Percentiles rank a stretch among this genome's conserved stretches.
Conservation (phyloP, 2,797 vertebrate species). For the Mergus octosetaceus region DNA sequence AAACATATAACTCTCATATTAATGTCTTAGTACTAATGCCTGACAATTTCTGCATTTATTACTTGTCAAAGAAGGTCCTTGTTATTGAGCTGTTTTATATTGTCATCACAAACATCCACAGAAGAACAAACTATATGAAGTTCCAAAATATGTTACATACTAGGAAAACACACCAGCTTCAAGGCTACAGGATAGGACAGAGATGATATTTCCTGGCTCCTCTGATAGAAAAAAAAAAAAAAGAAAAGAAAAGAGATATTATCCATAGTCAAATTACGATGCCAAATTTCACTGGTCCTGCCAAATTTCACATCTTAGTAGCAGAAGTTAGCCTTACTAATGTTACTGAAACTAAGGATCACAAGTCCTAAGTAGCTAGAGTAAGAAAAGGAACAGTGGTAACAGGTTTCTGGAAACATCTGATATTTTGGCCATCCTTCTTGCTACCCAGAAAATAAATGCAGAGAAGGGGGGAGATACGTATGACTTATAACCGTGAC, state of each 20-base stretch:
- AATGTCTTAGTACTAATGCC: neutral
- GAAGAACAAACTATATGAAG: neutral
- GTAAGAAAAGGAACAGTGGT: neutral
- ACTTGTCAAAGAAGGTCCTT: neutral
- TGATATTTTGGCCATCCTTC: neutral
- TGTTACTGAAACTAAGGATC: neutral
- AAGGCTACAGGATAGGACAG: neutral
- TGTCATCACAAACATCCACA: neutral
- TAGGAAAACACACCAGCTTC: neutral
- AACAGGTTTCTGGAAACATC: neutral
- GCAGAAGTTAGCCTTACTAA: neutral
- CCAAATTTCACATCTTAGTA: too few species aligned
- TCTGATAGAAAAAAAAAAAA: neutral
- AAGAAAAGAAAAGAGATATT: too few species aligned
- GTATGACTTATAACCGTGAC: neutral
- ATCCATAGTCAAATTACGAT: neutral
- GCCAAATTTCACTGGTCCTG: too few species aligned
- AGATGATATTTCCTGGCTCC: neutral
- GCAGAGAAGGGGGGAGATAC: neutral
- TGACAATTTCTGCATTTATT: neutral
- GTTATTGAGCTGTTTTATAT: neutral
- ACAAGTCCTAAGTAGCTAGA: neutral
- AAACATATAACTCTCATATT: neutral
- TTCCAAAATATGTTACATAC: neutral
- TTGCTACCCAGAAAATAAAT: neutral